phyloP scores from a whole-genome alignment of 2,113 vertebrate species.

The Ailuropoda melanoleuca region DNA sequence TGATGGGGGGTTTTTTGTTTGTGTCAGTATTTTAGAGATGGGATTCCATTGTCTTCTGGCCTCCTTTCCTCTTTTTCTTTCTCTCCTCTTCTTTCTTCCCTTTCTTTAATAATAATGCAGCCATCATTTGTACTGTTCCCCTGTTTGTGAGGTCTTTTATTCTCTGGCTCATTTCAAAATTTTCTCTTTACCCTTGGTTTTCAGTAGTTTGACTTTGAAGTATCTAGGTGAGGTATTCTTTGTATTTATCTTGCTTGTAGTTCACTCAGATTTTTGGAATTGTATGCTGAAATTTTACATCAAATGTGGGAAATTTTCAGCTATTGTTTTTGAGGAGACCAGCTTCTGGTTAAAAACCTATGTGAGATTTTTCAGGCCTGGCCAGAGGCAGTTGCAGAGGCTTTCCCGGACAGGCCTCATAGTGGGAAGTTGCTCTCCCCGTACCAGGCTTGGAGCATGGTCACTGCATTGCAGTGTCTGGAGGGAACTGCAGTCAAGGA shows the following conservation, averaged over 20 bases:
- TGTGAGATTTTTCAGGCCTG: neutral
- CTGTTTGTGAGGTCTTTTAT: neutral
- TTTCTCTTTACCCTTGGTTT: neutral
- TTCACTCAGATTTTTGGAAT: neutral
- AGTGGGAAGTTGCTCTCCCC: neutral
- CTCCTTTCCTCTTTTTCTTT: neutral
- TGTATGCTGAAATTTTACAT: neutral
- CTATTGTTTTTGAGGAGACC: neutral
- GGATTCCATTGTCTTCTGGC: neutral
- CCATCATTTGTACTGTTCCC: neutral
- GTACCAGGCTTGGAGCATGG: neutral
- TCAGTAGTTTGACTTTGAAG: neutral
- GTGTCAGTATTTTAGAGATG: neutral
- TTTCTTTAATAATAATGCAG: neutral
- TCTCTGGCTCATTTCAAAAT: neutral
- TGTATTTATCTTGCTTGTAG: neutral
- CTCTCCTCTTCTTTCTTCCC: neutral
- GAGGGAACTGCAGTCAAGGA: neutral
- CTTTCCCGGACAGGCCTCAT: neutral
- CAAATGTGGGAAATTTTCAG: neutral
- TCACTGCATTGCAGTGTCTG: accelerated
- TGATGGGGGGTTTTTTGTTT: neutral
- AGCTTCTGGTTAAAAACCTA: neutral
- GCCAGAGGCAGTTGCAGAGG: neutral
- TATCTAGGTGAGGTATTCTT: neutral